phyloP scores from a whole-genome alignment of 2,113 vertebrate species.

The Bufo gargarizans region DNA sequence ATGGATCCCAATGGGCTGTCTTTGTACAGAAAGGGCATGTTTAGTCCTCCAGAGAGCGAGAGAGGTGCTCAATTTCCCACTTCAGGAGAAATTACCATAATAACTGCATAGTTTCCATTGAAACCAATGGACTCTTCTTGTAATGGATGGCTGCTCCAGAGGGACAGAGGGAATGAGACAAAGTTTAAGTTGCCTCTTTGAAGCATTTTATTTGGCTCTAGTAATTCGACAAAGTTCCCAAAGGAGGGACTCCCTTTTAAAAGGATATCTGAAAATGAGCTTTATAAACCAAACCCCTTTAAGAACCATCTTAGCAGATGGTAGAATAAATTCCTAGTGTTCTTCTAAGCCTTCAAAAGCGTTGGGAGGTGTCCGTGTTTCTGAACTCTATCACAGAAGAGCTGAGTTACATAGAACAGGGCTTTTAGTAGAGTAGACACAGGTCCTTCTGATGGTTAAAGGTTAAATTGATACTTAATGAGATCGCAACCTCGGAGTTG shows the following conservation, averaged over 20 bases:
- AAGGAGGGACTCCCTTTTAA: no score
- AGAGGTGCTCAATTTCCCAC: no score
- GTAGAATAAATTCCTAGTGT: not conserved
- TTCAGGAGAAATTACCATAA: no score
- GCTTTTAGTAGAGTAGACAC: not conserved
- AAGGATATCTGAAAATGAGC: no score
- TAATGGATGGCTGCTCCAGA: not conserved
- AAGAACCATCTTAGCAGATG: not conserved
- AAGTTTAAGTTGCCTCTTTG: no score
- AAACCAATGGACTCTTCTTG: not conserved
- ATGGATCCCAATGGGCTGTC: not conserved
- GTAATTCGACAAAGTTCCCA: no score
- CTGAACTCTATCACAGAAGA: not conserved
- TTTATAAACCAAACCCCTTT: not conserved
- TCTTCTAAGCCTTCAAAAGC: not conserved
- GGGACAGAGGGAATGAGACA: not conserved
- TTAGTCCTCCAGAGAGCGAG: no score
- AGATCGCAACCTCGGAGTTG: slow-evolving; percentile 12
- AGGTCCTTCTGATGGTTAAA: slow-evolving; percentile 11
- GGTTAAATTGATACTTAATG: slow-evolving; percentile 34
- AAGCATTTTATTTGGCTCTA: no score
- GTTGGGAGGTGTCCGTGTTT: not conserved
- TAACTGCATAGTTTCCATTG: no score
- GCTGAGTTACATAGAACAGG: not conserved
- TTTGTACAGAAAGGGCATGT: no score